phyloP scores from a whole-genome alignment of 2,888 invertebrate species.

The Spialia ferax region DNA sequence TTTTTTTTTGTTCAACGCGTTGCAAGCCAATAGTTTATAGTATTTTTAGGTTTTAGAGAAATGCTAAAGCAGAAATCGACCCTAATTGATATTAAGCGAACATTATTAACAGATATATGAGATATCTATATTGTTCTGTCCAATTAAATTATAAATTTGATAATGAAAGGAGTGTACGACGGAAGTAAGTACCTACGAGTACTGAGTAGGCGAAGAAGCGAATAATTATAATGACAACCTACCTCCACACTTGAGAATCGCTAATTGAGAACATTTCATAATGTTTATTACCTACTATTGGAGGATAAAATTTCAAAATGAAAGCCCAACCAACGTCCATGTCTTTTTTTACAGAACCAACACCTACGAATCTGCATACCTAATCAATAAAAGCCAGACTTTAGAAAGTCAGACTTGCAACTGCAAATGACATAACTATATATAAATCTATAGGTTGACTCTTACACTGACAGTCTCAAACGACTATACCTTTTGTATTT shows the following conservation, averaged over 20 bases:
- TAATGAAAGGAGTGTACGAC: too few relatives aligned
- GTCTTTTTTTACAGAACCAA: background rate
- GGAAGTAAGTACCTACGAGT: too few relatives aligned
- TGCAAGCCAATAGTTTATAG: background rate
- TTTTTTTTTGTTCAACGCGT: background rate
- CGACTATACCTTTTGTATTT: slow-evolving; percentile 29
- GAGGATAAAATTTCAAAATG: too few relatives aligned
- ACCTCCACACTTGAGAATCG: too few relatives aligned
- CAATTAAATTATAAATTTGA: too few relatives aligned
- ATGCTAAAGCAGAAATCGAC: background rate
- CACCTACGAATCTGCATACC: background rate
- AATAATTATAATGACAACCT: too few relatives aligned
- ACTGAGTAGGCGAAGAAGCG: too few relatives aligned
- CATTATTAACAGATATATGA: background rate
- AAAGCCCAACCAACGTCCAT: too few relatives aligned
- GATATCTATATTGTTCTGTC: background rate
- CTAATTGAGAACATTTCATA: too few relatives aligned
- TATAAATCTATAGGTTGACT: background rate
- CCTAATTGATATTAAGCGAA: too few relatives aligned
- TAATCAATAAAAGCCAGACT: background rate
- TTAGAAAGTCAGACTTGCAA: slow-evolving; percentile 1
- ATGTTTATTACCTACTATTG: too few relatives aligned
- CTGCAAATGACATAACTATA: background rate
- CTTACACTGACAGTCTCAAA: slow-evolving; percentile 6
- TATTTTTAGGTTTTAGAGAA: background rate